Evolutionary conservation across 2,888 invertebrate species (phyloP).

Genomic region (Mythimna lalbum): DNA sequence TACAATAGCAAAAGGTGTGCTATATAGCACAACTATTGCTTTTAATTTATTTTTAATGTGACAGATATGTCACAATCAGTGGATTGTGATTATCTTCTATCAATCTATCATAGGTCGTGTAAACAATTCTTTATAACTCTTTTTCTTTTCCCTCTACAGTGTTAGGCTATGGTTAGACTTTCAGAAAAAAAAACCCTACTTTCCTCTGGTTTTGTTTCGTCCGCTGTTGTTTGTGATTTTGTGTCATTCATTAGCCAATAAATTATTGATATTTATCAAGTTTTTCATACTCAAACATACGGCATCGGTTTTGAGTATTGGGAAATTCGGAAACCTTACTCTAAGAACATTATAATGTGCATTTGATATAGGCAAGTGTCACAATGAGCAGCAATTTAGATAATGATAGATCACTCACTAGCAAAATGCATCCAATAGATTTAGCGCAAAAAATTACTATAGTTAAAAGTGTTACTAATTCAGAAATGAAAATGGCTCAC

Average conservation of each 20-base stretch:
- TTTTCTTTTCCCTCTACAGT: not conserved
- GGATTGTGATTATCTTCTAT: too few relatives aligned
- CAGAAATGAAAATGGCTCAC: conserved; percentile 88
- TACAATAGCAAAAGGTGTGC: too few relatives aligned
- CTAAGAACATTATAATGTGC: conserved; percentile 25
- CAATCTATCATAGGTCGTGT: not conserved
- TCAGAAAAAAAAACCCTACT: too few relatives aligned
- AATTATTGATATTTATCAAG: conserved; percentile 28
- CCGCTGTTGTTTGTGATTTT: conserved; percentile 47
- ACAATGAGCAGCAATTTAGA: conserved; percentile 88
- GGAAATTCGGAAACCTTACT: conserved; percentile 8
- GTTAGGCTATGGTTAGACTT: not conserved
- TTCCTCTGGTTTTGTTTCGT: conserved; percentile 27
- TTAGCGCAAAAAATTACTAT: conserved; percentile 89
- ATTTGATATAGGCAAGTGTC: conserved; percentile 43
- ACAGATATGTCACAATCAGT: too few relatives aligned
- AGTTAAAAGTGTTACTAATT: conserved; percentile 85
- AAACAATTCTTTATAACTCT: not conserved
- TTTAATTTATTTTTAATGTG: too few relatives aligned
- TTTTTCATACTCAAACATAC: conserved; percentile 18
- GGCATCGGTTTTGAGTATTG: conserved; percentile 10
- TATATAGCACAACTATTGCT: too few relatives aligned
- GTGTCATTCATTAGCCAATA: conserved; percentile 33
- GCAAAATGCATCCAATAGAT: conserved; percentile 91
- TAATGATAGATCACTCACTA: conserved; percentile 90